Evolutionary conservation across 2,888 invertebrate genomes (phyloP).

Genomic region (Balanococcus diminutus): DNA sequence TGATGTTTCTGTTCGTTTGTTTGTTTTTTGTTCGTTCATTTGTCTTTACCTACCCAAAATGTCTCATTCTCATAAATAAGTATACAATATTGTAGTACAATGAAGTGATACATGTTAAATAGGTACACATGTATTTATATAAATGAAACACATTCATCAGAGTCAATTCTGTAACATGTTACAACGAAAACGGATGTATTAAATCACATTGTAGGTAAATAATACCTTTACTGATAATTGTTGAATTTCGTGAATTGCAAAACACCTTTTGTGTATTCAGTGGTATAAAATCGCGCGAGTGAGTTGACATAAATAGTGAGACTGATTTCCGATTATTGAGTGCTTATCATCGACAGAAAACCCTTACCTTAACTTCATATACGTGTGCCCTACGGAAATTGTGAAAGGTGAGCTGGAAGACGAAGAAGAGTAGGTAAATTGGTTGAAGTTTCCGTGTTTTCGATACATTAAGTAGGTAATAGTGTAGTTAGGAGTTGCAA

Average conservation of each 20-base stretch:
- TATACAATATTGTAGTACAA: neutral
- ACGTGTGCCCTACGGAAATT: too few relatives aligned
- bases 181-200: neutral
- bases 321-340: constrained; percentile 5
- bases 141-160: constrained; percentile 1
- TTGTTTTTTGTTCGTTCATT: neutral
- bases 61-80: neutral
- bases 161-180: neutral
- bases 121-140: neutral
- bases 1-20: neutral
- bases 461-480: too few relatives aligned
- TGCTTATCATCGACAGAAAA: neutral
- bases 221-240: neutral
- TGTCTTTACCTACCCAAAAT: neutral
- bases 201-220: neutral
- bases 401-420: too few relatives aligned
- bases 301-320: neutral
- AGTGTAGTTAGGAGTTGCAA: too few relatives aligned
- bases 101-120: neutral
- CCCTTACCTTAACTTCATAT: too few relatives aligned
- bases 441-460: too few relatives aligned
- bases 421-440: too few relatives aligned
- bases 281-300: neutral
- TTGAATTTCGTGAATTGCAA: neutral
- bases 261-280: neutral